Evolutionary conservation across 2,888 invertebrate genomes (phyloP).

Genomic region (Cartodere bifasciata): DNA sequence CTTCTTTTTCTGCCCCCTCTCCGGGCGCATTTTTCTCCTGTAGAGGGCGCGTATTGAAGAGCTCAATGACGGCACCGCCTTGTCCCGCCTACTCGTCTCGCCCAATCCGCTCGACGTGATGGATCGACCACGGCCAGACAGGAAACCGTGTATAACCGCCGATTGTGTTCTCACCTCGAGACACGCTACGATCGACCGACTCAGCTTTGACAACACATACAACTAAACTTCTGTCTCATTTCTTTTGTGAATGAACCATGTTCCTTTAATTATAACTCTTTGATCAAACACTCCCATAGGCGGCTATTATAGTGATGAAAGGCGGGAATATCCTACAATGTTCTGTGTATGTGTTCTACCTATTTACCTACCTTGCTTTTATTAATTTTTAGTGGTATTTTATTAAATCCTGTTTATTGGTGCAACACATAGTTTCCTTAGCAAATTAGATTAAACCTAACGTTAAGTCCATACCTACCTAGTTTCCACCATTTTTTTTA

Average conservation of each 20-base stretch:
- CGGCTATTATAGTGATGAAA: too few species aligned
- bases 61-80: conserved; percentile 32
- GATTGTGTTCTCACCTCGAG: conserved; percentile 28
- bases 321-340: too few species aligned
- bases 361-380: too few species aligned
- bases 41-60: conserved; percentile 35
- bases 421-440: too few species aligned
- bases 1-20: conserved; percentile 35
- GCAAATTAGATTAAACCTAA: too few species aligned
- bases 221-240: not conserved
- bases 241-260: not conserved
- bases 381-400: too few species aligned
- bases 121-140: conserved; percentile 34
- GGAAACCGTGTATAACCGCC: conserved; percentile 20
- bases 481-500: too few species aligned
- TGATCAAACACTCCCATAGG: too few species aligned
- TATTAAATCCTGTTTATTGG: too few species aligned
- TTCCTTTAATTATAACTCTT: conserved; percentile 5
- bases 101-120: conserved; percentile 34
- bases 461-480: too few species aligned
- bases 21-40: conserved; percentile 38
- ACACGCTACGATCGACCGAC: conserved; percentile 24
- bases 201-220: not conserved
- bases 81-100: conserved; percentile 36
- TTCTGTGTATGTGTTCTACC: too few species aligned